phyloP scores from a whole-genome alignment of 2,113 vertebrate species.

The Telmatochromis sp. region DNA sequence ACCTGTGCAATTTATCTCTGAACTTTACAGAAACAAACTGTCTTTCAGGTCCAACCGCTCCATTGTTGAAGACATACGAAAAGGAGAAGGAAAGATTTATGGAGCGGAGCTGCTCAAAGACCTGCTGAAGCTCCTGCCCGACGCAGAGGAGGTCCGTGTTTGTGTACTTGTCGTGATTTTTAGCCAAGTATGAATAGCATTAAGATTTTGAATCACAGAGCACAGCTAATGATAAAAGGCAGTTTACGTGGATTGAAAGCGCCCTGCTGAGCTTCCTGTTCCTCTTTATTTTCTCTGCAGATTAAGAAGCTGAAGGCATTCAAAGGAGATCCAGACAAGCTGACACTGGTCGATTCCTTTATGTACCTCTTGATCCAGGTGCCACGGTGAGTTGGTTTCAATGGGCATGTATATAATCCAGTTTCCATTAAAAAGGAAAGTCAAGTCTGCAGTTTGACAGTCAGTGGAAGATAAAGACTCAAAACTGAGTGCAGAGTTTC shows the following conservation, averaged over 20 bases:
- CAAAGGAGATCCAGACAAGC: constrained; percentile 84
- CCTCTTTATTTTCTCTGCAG: constrained; percentile 57
- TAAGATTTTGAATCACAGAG: neutral
- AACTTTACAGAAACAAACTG: neutral
- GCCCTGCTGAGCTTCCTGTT: constrained; percentile 7
- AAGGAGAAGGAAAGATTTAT: constrained; percentile 80
- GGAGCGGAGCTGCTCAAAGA: constrained; percentile 84
- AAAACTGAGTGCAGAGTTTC: neutral
- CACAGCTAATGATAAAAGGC: neutral
- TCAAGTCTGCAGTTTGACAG: neutral
- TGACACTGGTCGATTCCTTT: constrained; percentile 93
- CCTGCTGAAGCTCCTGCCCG: constrained; percentile 89
- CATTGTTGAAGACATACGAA: constrained; percentile 87
- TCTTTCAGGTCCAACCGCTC: constrained; percentile 82
- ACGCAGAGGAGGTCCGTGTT: constrained; percentile 83
- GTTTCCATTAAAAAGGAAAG: neutral
- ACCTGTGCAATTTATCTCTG: neutral
- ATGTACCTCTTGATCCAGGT: constrained; percentile 89
- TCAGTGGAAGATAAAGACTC: neutral
- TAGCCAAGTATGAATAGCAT: neutral
- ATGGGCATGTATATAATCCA: neutral
- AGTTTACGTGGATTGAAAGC: neutral
- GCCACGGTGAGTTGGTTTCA: constrained; percentile 80
- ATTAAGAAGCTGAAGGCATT: constrained; percentile 86
- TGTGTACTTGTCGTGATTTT: neutral